phyloP scores from a whole-genome alignment of 2,113 vertebrate genomes.

The Upupa epops region DNA sequence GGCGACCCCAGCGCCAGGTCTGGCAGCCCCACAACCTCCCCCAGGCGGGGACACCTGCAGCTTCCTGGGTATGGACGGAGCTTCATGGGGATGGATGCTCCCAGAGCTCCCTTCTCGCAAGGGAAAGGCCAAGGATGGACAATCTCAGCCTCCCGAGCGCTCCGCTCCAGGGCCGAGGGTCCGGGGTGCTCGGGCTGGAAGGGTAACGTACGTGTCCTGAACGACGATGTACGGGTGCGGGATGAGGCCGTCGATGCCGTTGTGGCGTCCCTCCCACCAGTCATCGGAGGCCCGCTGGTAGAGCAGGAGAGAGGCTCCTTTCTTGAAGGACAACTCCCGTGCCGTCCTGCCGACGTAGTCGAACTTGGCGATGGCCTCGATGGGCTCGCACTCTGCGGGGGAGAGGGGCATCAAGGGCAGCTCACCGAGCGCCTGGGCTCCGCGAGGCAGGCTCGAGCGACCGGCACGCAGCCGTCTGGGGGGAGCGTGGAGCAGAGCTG shows the following conservation, averaged over 20 bases:
- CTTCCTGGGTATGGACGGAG: too few relatives aligned
- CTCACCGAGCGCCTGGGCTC: background rate
- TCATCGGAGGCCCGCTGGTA: constrained; percentile 91
- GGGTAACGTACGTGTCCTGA: constrained; percentile 87
- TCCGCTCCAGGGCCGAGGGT: background rate
- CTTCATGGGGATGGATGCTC: too few relatives aligned
- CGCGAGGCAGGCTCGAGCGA: background rate
- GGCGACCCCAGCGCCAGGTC: background rate
- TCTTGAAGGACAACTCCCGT: constrained; percentile 93
- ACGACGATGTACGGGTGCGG: constrained; percentile 95
- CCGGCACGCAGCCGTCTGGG: fast-evolving
- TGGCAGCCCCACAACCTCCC: background rate
- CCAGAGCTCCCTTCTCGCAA: background rate
- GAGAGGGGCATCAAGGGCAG: background rate
- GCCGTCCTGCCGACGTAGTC: constrained; percentile 91
- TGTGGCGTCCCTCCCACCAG: constrained; percentile 97
- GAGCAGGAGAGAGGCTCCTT: constrained; percentile 89
- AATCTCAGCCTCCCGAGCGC: background rate
- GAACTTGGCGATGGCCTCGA: constrained; percentile 92
- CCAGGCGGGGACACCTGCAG: too few relatives aligned
- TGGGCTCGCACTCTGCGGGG: constrained; percentile 89
- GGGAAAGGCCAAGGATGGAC: background rate
- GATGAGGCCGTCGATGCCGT: constrained; percentile 89
- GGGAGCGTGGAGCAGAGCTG: fast-evolving
- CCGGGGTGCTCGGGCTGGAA: background rate